These are phyloP conservation scores for Netelia melanura DNA, from an alignment of 2,888 invertebrate species.

Conservation along the genomic window DNA sequence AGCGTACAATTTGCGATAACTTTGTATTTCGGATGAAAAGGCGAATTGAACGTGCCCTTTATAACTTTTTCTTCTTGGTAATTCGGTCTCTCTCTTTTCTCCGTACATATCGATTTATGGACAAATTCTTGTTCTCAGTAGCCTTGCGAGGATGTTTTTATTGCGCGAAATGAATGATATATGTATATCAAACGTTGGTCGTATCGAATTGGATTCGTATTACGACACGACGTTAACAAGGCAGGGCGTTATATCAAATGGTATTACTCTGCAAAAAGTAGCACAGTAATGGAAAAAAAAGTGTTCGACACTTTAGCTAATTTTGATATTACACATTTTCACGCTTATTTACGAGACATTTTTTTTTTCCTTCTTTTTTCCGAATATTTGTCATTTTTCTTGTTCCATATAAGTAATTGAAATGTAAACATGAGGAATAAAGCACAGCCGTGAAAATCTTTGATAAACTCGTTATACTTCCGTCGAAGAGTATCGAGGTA, in stretches of 20 bases:
- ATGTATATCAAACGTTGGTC: slow-evolving; percentile 27
- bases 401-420: slow-evolving; percentile 9
- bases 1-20: slow-evolving; percentile 10
- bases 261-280: slow-evolving; percentile 57
- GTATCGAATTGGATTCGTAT: slow-evolving; percentile 64
- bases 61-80: neutral
- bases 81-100: neutral
- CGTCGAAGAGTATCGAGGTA: slow-evolving; percentile 48
- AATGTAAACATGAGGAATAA: slow-evolving; percentile 48
- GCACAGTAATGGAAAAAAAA: slow-evolving; percentile 49
- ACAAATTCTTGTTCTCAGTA: slow-evolving; percentile 32
- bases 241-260: slow-evolving; percentile 63
- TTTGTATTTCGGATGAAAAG: slow-evolving; percentile 18
- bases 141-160: slow-evolving; percentile 36
- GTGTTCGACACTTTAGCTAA: slow-evolving; percentile 65
- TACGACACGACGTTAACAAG: slow-evolving; percentile 57
- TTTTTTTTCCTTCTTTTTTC: neutral
- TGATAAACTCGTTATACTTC: slow-evolving; percentile 52
- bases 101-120: slow-evolving; percentile 15
- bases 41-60: slow-evolving; percentile 32
- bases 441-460: slow-evolving; percentile 63
- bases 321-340: slow-evolving; percentile 65
- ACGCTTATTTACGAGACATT: slow-evolving; percentile 67
- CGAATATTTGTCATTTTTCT: neutral
- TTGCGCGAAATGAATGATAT: slow-evolving; percentile 54